These are phyloP conservation scores for Oryzias curvinotus DNA, from an alignment of 2,113 vertebrate genomes.

Conservation along the genomic window DNA sequence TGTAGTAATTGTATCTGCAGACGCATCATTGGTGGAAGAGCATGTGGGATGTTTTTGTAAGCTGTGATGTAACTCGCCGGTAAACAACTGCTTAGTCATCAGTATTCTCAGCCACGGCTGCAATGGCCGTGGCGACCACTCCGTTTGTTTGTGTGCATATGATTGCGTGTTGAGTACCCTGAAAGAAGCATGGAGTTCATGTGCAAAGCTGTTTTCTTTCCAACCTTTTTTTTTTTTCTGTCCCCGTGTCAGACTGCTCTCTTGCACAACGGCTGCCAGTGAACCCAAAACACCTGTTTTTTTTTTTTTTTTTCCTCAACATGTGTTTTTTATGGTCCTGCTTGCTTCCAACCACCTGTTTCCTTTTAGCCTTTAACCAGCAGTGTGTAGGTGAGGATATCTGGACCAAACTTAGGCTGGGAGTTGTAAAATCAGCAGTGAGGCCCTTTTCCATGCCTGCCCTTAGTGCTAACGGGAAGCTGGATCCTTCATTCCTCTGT, in stretches of 20 bases:
- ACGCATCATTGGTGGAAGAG: background rate
- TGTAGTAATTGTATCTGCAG: too few relatives aligned
- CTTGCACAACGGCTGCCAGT: slow-evolving; percentile 44
- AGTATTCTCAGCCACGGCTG: slow-evolving; percentile 15
- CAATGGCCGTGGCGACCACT: background rate
- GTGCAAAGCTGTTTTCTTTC: slow-evolving; percentile 54
- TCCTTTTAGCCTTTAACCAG: too few relatives aligned
- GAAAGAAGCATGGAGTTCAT: slow-evolving; percentile 32
- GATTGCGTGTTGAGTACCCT: slow-evolving; percentile 33
- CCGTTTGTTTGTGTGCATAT: background rate
- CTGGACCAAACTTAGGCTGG: too few relatives aligned
- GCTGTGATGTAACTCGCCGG: background rate
- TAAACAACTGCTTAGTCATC: slow-evolving; percentile 33
- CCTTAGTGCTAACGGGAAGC: too few relatives aligned
- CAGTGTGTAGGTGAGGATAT: too few relatives aligned
- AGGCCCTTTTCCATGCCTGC: too few relatives aligned
- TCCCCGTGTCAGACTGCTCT: slow-evolving; percentile 50
- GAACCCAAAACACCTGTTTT: slow-evolving; percentile 4
- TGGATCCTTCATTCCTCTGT: too few relatives aligned
- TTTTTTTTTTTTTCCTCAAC: background rate
- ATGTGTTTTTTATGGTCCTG: too few relatives aligned
- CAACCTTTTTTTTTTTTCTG: slow-evolving; percentile 54
- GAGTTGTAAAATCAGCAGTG: too few relatives aligned
- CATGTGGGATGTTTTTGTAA: slow-evolving; percentile 7
- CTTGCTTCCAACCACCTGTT: too few relatives aligned